phyloP scores from a whole-genome alignment of 2,113 vertebrate species.

The Tachycineta bicolor region DNA sequence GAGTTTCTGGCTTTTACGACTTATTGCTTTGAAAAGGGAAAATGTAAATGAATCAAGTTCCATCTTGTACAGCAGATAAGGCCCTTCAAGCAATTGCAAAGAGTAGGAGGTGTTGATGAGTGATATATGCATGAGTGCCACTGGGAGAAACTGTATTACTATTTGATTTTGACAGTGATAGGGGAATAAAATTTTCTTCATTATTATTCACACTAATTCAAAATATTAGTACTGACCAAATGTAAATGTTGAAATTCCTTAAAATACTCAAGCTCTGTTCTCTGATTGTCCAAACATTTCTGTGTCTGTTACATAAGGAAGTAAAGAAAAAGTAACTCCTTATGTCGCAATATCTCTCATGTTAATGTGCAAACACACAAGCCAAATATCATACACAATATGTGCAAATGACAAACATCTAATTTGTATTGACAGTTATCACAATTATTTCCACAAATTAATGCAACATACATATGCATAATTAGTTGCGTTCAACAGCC shows the following conservation, averaged over 20 bases:
- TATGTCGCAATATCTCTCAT: neutral
- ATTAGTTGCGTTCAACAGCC: neutral
- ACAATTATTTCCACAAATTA: slow-evolving; percentile 22
- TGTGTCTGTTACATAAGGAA: neutral
- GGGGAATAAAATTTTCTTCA: slow-evolving; percentile 5
- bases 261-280: slow-evolving; percentile 8
- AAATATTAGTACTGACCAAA: slow-evolving; percentile 13
- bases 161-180: neutral
- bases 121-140: neutral
- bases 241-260: slow-evolving; percentile 40
- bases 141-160: slow-evolving; percentile 28
- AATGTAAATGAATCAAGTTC: neutral
- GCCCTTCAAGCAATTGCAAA: neutral
- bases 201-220: slow-evolving; percentile 26
- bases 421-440: slow-evolving; percentile 11
- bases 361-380: neutral
- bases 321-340: neutral
- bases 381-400: neutral
- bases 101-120: slow-evolving; percentile 27
- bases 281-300: neutral
- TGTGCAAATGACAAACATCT: neutral
- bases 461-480: neutral
- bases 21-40: neutral
- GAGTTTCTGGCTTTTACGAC: neutral
- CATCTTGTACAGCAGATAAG: slow-evolving; percentile 43